Evolutionary conservation across 2,113 vertebrate species (phyloP), one percentile per base, ranked within the genome.

Genomic region (Grammomys surdaster): DNA sequence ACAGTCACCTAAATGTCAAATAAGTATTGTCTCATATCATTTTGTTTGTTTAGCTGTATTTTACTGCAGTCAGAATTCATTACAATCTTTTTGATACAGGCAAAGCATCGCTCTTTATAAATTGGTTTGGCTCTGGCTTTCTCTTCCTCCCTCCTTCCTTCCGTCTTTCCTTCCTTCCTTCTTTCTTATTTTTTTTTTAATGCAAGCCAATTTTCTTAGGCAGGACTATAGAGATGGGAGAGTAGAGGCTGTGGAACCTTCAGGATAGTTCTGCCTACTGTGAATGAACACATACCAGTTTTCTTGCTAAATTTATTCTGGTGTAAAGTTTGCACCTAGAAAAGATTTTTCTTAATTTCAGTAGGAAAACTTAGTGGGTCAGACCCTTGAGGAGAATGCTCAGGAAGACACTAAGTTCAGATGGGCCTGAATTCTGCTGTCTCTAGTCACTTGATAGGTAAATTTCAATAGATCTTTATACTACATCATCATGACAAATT

Each of bases 351-450:
- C 72, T 70, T 90, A 46, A 46, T 84, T 88, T 88, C 24, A 88
- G 24, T 36, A 96, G 24, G 58, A 81, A 93, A 89, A 65, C 40
- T 54, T 54, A 43, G 10, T 80, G 22, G 54, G 24, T n/a, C 40
- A 84, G 73, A 24, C 70, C 58, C 81, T 67, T 14, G 78, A 93
- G 85, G 51, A 95, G n/a, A 81, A 20, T 88, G 43, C 28, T 67
- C 22, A 91, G 75, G 82, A 94, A 56, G 36, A 73, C 36, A 72
- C 54, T 94, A 69, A 76, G 40, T 91, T 95, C n/a, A 75, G 82
- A 46, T 67, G 58, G 54, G 33, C 67, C 89, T 88, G 43, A n/a
- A 17, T 65, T 26, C 36, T 91, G 87, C 3, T 51, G 31, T 92
- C 56, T 14, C 0, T 84, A 88, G 67, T 95, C 90, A 36, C 43